Evolutionary conservation across 2,888 invertebrate species (phyloP).

Genomic region (Seladonia tumulorum): DNA sequence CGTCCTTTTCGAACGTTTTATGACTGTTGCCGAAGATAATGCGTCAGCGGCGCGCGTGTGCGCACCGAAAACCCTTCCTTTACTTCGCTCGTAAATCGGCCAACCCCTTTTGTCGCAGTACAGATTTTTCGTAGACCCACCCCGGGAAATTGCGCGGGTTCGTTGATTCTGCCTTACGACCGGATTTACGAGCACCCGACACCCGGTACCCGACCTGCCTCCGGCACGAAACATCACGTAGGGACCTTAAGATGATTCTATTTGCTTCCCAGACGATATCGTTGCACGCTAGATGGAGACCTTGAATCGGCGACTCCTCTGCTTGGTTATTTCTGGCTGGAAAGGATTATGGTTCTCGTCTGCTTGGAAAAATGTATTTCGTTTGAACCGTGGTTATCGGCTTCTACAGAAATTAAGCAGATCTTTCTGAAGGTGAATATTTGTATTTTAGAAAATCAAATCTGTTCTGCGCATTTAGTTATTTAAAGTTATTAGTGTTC

Average conservation of each 20-base stretch:
- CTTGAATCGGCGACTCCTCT: not conserved
- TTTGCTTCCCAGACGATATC: not conserved
- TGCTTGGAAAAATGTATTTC: no score
- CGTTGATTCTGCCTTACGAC: constrained; percentile 8
- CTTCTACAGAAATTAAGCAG: no score
- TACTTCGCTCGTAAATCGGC: constrained; percentile 8
- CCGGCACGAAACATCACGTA: not conserved
- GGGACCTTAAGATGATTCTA: not conserved
- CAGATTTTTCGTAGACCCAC: constrained; percentile 8
- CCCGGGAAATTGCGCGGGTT: not conserved
- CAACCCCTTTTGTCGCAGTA: constrained; percentile 7
- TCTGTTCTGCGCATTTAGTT: no score
- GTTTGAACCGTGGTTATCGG: no score
- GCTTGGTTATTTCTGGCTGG: not conserved
- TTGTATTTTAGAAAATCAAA: no score
- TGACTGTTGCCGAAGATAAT: constrained; percentile 52
- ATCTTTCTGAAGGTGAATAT: no score
- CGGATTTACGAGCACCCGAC: not conserved
- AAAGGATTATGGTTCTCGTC: no score
- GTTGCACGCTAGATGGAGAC: not conserved
- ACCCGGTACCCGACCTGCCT: not conserved
- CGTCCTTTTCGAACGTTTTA: constrained; percentile 42
- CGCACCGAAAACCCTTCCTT: constrained; percentile 3
- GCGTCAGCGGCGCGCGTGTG: constrained; percentile 30
- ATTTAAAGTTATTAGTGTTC: no score